These are phyloP conservation scores for Phortica variegata DNA, from an alignment of 1,140 invertebrate species.

Conservation along the genomic window DNA sequence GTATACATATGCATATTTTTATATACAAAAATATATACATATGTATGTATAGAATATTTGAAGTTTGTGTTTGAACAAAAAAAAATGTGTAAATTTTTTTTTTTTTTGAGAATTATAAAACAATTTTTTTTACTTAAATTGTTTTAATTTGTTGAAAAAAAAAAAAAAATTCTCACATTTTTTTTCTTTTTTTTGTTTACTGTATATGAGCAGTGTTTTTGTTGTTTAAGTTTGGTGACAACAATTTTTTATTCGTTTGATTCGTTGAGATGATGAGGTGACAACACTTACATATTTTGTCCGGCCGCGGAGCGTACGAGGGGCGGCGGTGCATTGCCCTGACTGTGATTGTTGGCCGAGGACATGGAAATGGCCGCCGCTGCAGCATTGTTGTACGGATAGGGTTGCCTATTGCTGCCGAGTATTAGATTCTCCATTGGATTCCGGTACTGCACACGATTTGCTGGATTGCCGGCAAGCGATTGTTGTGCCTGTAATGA, in stretches of 20 bases:
- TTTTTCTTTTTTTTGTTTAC: background rate
- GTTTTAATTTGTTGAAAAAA: slow-evolving; percentile 23
- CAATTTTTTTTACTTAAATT: slow-evolving; percentile 20
- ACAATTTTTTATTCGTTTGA: slow-evolving; percentile 5
- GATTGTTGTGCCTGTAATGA: slow-evolving; percentile 36
- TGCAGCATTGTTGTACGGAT: slow-evolving; percentile 49
- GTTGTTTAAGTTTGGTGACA: too few relatives aligned
- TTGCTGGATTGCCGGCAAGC: slow-evolving; percentile 41
- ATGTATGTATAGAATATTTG: slow-evolving; percentile 19
- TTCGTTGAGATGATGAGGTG: slow-evolving; percentile 11
- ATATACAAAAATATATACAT: slow-evolving; percentile 11
- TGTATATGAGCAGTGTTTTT: too few relatives aligned
- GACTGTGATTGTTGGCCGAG: slow-evolving; percentile 45
- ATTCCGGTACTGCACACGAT: slow-evolving; percentile 42
- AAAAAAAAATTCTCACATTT: slow-evolving; percentile 7
- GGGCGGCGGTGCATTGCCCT: slow-evolving; percentile 47
- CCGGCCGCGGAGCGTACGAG: slow-evolving; percentile 49
- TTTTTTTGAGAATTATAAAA: slow-evolving; percentile 16
- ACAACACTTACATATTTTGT: slow-evolving; percentile 48
- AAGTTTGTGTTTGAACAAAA: slow-evolving; percentile 3
- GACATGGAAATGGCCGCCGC: slow-evolving; percentile 42
- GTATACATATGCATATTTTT: slow-evolving; percentile 17
- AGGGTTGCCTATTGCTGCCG: slow-evolving; percentile 41
- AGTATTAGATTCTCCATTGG: slow-evolving; percentile 51
- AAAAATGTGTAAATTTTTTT: background rate